phyloP scores from a whole-genome alignment of 2,888 invertebrate genomes.

The Mayetiola destructor region DNA sequence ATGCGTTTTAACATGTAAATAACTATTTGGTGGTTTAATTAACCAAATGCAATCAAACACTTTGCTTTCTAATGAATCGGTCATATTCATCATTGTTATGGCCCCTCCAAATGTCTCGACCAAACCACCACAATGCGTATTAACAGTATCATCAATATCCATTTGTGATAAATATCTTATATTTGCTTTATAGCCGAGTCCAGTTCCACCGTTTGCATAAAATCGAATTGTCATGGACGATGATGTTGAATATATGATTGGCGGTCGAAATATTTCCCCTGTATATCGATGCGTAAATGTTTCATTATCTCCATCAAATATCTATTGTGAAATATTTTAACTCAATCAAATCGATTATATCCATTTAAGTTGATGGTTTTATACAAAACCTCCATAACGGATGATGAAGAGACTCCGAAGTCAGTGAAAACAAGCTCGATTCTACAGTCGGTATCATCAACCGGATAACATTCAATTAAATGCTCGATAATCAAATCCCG shows the following conservation, averaged over 20 bases:
- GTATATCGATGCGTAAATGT: slow-evolving; percentile 48
- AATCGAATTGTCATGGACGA: slow-evolving; percentile 48
- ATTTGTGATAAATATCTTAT: slow-evolving; percentile 26
- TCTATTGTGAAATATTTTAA: slow-evolving; percentile 31
- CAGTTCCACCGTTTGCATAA: slow-evolving; percentile 53
- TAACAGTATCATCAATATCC: no score
- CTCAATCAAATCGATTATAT: neutral
- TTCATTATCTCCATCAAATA: slow-evolving; percentile 53
- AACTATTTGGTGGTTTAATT: slow-evolving; percentile 48
- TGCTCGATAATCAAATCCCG: slow-evolving; percentile 51
- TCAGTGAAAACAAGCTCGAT: slow-evolving; percentile 51
- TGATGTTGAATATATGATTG: slow-evolving; percentile 48
- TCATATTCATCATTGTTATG: slow-evolving; percentile 64
- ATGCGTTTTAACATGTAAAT: slow-evolving; percentile 48
- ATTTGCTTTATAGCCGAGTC: slow-evolving; percentile 49
- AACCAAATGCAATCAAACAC: slow-evolving; percentile 59
- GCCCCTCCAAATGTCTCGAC: slow-evolving; percentile 55
- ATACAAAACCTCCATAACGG: slow-evolving; percentile 52
- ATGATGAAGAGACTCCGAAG: slow-evolving; percentile 48
- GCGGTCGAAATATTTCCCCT: slow-evolving; percentile 52
- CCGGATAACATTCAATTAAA: slow-evolving; percentile 42
- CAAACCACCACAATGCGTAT: slow-evolving; percentile 51
- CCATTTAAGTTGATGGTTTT: neutral
- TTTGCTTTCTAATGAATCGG: slow-evolving; percentile 37
- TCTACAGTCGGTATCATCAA: slow-evolving; percentile 31